Evolutionary conservation across 2,888 invertebrate genomes (phyloP), one percentile per base, ranked within the genome.

Genomic region (Aleiodes leptofemur): DNA sequence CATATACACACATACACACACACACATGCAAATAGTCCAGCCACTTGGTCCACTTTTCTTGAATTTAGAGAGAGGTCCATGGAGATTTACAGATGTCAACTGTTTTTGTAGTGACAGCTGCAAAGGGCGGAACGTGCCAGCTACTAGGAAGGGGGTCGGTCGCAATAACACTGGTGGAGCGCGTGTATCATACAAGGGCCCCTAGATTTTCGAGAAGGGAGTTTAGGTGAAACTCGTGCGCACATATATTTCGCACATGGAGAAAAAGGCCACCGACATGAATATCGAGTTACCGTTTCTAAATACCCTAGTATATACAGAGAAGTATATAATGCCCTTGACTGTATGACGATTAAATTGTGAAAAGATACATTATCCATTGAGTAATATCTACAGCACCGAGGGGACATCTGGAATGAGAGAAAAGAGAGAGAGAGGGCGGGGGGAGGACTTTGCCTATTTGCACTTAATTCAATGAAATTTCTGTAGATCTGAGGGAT

Each of bases 101-200:
- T 84, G 86, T 85, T 86, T 85, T 86, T 84, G 83, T 83, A 84
- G 83, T 79, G 82, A 82, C 86, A 85, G 85, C 86, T 85, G 86
- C 82, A 79, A 79, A 78, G 83, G 82, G 82, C 79, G 82, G 82
- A 79, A 80, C 80, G 80, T 81, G 82, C 80, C 80, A 76, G 71
- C 59, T 76, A 43, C 75, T 69, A 55, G 69, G 53, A 69, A 55
- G 69, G 69, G 53, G 68, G 48, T 29, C 50, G 23, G 66, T 14
- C 59, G 23, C 5, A 23, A 43, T 48, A 64, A 64, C 23, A 64
- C 64, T 43, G 8, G 0, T n/a, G 6, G 59, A 59, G 48, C 64
- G 64, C 48, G 64, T 64, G 48, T 64, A 64, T 64, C 43, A 64
- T 64, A 29, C 70, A 68, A 51, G 50, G 48, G 23, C 23, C 69